phyloP scores from a whole-genome alignment of 2,888 invertebrate species.

The Therioaphis trifolii region DNA sequence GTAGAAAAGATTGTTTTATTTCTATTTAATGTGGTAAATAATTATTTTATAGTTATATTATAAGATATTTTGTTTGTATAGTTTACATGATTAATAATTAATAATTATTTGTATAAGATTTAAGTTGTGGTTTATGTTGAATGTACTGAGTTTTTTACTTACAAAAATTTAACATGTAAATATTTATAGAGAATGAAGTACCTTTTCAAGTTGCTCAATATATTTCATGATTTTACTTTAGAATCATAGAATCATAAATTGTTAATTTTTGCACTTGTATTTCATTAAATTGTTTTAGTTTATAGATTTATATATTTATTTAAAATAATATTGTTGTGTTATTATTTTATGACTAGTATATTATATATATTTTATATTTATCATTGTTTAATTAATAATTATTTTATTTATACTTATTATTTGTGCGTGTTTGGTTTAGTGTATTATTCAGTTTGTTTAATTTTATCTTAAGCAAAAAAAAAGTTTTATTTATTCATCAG shows the following conservation, averaged over 20 bases:
- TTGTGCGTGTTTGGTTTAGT: background rate
- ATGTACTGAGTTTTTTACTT: background rate
- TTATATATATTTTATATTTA: background rate
- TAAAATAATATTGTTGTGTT: background rate
- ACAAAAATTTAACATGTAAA: too few relatives aligned
- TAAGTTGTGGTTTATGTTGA: background rate
- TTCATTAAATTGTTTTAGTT: too few relatives aligned
- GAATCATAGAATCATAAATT: too few relatives aligned
- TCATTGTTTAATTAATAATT: too few relatives aligned
- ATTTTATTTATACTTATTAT: conserved; percentile 1
- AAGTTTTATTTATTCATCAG: background rate
- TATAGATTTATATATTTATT: too few relatives aligned
- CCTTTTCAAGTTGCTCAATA: conserved; percentile 17
- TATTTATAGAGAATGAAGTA: background rate
- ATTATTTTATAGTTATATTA: background rate
- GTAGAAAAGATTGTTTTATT: conserved; percentile 27
- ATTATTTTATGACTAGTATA: background rate
- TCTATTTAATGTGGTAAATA: background rate
- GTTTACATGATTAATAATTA: background rate
- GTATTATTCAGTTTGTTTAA: background rate
- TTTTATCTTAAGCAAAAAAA: background rate
- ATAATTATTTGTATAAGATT: background rate
- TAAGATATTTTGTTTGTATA: background rate
- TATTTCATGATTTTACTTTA: conserved; percentile 1
- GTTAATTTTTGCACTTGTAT: too few relatives aligned